These are phyloP conservation scores for Aelia acuminata DNA, from an alignment of 2,888 invertebrate genomes.

Conservation along the genomic window DNA sequence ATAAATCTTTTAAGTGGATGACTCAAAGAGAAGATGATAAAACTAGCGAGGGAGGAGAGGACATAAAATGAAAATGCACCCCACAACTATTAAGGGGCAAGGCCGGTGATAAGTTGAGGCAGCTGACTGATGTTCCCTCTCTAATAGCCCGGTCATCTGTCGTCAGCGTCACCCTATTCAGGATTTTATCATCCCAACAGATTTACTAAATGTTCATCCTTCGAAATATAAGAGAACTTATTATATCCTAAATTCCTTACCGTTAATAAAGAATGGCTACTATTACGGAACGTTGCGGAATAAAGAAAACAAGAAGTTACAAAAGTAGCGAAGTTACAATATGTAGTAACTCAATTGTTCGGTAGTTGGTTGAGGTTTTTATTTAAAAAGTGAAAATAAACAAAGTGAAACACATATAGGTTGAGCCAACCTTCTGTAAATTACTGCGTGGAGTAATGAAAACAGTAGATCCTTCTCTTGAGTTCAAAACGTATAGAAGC, in stretches of 20 bases:
- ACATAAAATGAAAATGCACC: slow-evolving; percentile 46
- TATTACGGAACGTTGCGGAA: too few species aligned
- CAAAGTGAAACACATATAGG: neutral
- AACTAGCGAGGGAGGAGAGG: neutral
- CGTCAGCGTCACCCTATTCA: neutral
- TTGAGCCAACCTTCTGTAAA: neutral
- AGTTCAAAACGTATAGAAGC: neutral
- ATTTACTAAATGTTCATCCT: neutral
- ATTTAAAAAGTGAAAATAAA: neutral
- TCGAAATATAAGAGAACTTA: neutral
- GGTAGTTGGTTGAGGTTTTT: neutral
- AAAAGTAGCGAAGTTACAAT: too few species aligned
- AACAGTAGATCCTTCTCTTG: neutral
- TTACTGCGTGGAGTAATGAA: neutral
- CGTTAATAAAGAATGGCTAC: too few species aligned
- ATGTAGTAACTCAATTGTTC: too few species aligned
- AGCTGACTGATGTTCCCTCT: slow-evolving; percentile 46
- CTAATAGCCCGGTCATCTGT: slow-evolving; percentile 28
- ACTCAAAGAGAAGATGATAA: slow-evolving; percentile 42
- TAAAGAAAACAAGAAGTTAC: too few species aligned
- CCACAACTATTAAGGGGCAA: slow-evolving; percentile 5
- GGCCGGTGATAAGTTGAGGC: slow-evolving; percentile 1
- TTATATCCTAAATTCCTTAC: too few species aligned
- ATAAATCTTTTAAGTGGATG: slow-evolving; percentile 43
- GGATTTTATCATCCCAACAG: neutral